Evolutionary conservation across 2,888 invertebrate species (phyloP), one percentile per base, ranked within the genome.

Genomic region (Sycophila texana): DNA sequence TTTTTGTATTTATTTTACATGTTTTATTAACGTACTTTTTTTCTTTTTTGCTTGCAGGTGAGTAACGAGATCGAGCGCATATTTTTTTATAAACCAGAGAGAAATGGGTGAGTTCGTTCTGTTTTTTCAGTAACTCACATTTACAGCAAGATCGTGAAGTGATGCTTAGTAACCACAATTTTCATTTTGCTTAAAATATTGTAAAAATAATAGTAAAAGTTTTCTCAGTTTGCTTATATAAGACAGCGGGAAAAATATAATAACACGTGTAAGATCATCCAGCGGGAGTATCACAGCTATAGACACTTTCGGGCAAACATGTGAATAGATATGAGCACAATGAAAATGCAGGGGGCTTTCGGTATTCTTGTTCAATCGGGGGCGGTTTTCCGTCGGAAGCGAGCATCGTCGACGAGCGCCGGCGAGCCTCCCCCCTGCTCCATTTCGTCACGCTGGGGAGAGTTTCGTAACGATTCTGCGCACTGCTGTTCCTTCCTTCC

Each of bases 331-430:
- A 76, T 18, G 75, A 53, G 63, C 47, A 81, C 78, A 81, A 81
- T 81, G 81, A 78, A 76, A 78, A 81, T 68, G 73, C 78, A 80
- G 63, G 74, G 66, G 55, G 70, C 58, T 47, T 20, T 47, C 12
- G 65, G 65, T 67, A 78, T 81, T 75, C 78, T 81, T 81, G 81
- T 75, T 71, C 71, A 70, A 78, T 77, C 74, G 70, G 79, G 82
- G 81, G 78, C 66, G 80, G 74, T 82, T 82, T 81, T 82, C 80
- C 78, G 83, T 83, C 84, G 84, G 84, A 85, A 85, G 85, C 84
- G 80, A 84, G 84, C 82, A 82, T 83, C 82, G 79, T 58, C 73
- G 76, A 66, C 72, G 72, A 67, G 53, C 26, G 30, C 39, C 51
- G n/a, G 61, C 58, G 49, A 61, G 61, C 60, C 63, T n/a, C 49